A percentile compares a stretch with the other conserved stretches of the same genome.
These are phyloP conservation scores for Leptopilina boulardi DNA, from an alignment of 1,140 invertebrate genomes.

Conservation along the genomic window DNA sequence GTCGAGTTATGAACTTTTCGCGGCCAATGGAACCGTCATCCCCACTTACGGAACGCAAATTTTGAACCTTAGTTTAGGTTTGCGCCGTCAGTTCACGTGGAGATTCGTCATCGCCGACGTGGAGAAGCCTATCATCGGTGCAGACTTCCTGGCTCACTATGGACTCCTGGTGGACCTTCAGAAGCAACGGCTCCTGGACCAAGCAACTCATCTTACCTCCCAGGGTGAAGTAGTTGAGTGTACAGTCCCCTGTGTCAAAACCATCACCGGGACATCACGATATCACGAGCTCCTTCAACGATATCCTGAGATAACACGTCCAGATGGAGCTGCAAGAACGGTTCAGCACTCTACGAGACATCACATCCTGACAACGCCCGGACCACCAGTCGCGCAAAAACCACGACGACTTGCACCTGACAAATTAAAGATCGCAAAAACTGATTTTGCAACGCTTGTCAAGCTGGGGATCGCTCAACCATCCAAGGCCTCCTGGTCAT, in stretches of 20 bases:
- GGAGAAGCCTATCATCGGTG: no score
- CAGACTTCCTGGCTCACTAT: no score
- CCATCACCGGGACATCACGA: constrained; percentile 29
- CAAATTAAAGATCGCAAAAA: constrained; percentile 59
- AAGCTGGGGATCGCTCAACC: constrained; percentile 33
- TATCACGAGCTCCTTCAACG: neutral
- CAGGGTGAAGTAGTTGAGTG: no score
- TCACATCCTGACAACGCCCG: constrained; percentile 59
- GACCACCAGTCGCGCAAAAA: constrained; percentile 63
- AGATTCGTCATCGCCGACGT: no score
- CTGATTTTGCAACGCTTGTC: constrained; percentile 66
- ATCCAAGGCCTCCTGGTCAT: neutral
- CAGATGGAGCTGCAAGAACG: constrained; percentile 42
- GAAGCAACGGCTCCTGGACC: constrained; percentile 6
- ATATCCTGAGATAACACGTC: constrained; percentile 42
- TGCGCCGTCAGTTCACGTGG: no score
- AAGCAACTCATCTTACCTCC: no score
- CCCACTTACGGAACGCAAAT: neutral
- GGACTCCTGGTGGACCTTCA: constrained; percentile 42
- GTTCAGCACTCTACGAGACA: constrained; percentile 12
- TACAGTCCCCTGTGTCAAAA: constrained; percentile 43
- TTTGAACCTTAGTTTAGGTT: neutral
- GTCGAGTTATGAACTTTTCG: neutral
- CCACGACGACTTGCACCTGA: constrained; percentile 66
- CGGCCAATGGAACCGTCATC: neutral